Evolutionary conservation across 2,888 invertebrate genomes (phyloP), one percentile per base, ranked within the genome.

Genomic region (Opisthograptis luteolata): DNA sequence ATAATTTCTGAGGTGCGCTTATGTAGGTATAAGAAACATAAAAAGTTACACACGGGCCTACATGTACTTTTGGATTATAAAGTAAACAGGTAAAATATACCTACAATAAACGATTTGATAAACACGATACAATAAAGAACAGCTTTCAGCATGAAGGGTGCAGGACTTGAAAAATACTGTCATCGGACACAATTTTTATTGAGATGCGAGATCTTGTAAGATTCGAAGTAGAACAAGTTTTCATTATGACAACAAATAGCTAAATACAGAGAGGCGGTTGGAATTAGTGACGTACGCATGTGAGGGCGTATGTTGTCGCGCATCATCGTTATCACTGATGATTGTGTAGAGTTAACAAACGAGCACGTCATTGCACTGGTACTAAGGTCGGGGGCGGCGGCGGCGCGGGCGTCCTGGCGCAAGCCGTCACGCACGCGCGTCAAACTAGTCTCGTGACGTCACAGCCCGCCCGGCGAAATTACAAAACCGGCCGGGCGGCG

Each of bases 391-490:
- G 86, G 87, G 87, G 85, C 83, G 85, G 85, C 75, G 69, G 75
- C 76, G 64, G 72, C 76, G 76, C 78, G 73, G 75, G 79, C 85
- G 81, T 84, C 86, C 87, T 79, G 87, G 79, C 76, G 79, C 84
- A 77, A 79, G 75, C 81, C 81, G 84, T 88, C 86, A 87, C 84
- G 85, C 87, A 84, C 79, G 78, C 84, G 76, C 79, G 81, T 88
- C 82, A 86, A 88, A 89, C 89, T 87, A 89, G 89, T 89, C 70
- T 87, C 78, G 76, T 89, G 89, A 89, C 89, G 89, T 89, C 89
- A 89, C 82, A 68, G 81, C 81, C 82, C 74, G 86, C 81, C 85
- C 84, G 87, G 88, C 87, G 70, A 85, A 86, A 84, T 82, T 77
- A 88, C 83, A 86, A 88, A 89, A 88, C 89, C 87, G 87, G 88